Evolutionary conservation across 2,888 invertebrate species (phyloP), one percentile per base, ranked within the genome.

Genomic region (Mythimna pallens): DNA sequence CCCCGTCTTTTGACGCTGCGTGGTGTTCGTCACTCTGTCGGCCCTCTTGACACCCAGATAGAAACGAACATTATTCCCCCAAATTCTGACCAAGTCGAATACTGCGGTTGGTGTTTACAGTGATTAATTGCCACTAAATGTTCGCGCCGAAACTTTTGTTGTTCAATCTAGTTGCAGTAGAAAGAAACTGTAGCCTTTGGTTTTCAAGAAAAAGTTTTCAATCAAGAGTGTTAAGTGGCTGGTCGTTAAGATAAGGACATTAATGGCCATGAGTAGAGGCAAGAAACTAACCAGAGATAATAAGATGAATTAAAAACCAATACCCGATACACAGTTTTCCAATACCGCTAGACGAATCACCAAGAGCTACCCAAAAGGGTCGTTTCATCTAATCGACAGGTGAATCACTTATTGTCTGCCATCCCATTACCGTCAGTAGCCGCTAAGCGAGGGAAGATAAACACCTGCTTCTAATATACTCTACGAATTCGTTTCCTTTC

Each of bases 391-490:
- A 82, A 82, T 81, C 82, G 84, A 66, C 74, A 84, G 73, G 70
- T 75, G 78, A 78, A 82, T 82, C 78, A 68, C 65, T 74, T 82
- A 81, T 82, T 82, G 85, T 84, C 85, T 72, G 74, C 62, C 70
- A 70, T 36, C 64, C 74, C 72, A 84, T 81, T 81, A 69, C 65
- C 78, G 63, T 59, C 74, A 62, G 84, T 61, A 70, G 63, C 82
- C 61, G 70, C 66, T 68, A 74, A 84, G 69, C 78, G 71, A 74
- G 85, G 78, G 84, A 82, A 81, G 52, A 80, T 76, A 72, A 68
- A 81, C 81, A 82, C 62, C 82, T 84, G 84, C 68, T 61, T 47
- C 65, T 72, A 67, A 75, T 70, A 71, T 58, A 61, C 65, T 64
- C 43, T 14, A 69, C 61, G 36, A 71, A 71, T 81, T 81, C 58